A percentile compares a stretch with the other conserved stretches of the same genome.
phyloP scores from a whole-genome alignment of 2,797 vertebrate genomes.

The Bovichtus diacanthus region DNA sequence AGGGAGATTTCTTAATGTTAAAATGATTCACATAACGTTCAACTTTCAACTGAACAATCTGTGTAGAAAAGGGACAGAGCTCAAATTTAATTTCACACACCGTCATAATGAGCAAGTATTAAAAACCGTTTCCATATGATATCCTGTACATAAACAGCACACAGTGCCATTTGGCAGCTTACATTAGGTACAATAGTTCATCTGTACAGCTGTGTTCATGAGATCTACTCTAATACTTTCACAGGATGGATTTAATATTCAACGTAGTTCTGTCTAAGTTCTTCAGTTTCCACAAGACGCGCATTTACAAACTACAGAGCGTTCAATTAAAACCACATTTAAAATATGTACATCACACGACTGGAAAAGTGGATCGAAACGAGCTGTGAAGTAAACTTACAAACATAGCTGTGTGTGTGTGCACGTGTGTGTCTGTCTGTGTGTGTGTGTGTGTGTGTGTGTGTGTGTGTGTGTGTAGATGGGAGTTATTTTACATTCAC shows the following conservation, averaged over 20 bases:
- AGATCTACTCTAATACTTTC: constrained; percentile 21
- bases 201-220: constrained; percentile 49
- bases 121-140: constrained; percentile 23
- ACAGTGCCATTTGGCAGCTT: constrained; percentile 51
- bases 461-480: constrained; percentile 31
- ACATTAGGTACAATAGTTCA: constrained; percentile 15
- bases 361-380: constrained; percentile 23
- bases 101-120: constrained; percentile 36
- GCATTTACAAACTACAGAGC: constrained; percentile 51
- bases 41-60: neutral
- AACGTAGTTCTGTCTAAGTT: constrained; percentile 6
- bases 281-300: constrained; percentile 50
- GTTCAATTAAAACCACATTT: constrained; percentile 38
- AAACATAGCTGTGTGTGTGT: constrained; percentile 15
- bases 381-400: constrained; percentile 2
- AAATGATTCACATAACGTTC: constrained; percentile 10
- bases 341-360: constrained; percentile 57
- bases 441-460: constrained; percentile 8
- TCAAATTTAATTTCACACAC: constrained; percentile 19
- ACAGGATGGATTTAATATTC: constrained; percentile 31
- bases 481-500: constrained; percentile 77
- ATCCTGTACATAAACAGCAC: constrained; percentile 61
- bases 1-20: neutral
- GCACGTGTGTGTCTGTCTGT: neutral
- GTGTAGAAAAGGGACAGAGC: constrained; percentile 16